These are phyloP conservation scores for Sphaerophoria taeniata DNA, from an alignment of 2,888 invertebrate species.

Conservation along the genomic window DNA sequence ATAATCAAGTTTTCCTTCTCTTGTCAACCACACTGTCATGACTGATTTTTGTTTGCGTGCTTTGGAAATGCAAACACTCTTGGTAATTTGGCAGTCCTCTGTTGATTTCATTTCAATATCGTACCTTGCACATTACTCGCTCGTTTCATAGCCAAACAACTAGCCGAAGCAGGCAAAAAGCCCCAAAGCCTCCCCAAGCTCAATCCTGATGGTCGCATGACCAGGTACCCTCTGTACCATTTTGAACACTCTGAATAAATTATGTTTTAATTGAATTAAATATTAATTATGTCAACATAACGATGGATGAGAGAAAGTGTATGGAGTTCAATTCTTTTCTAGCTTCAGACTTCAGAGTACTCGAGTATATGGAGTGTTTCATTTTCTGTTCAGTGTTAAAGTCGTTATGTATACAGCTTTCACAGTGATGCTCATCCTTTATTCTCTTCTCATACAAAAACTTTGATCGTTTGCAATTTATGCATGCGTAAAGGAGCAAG, in stretches of 20 bases:
- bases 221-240: neutral
- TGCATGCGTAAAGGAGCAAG: conserved; percentile 56
- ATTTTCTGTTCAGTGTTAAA: neutral
- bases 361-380: conserved; percentile 14
- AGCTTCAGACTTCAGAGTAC: neutral
- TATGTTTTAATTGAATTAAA: conserved; percentile 73
- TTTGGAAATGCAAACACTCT: conserved; percentile 63
- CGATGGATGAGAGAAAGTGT: conserved; percentile 60
- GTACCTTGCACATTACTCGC: conserved; percentile 21
- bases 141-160: conserved; percentile 23
- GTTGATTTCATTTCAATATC: conserved; percentile 33
- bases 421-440: conserved; percentile 35
- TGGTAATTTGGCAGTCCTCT: conserved; percentile 55
- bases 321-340: conserved; percentile 62
- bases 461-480: conserved; percentile 55
- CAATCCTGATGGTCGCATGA: neutral
- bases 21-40: conserved; percentile 29
- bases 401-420: neutral
- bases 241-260: conserved; percentile 38
- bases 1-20: neutral
- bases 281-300: conserved; percentile 71
- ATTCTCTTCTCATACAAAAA: conserved; percentile 32
- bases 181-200: neutral
- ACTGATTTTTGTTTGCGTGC: neutral
- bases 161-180: neutral